Conservation (phyloP, 35 echinoderm and acorn worm species). For the Ptychodera flava region DNA sequence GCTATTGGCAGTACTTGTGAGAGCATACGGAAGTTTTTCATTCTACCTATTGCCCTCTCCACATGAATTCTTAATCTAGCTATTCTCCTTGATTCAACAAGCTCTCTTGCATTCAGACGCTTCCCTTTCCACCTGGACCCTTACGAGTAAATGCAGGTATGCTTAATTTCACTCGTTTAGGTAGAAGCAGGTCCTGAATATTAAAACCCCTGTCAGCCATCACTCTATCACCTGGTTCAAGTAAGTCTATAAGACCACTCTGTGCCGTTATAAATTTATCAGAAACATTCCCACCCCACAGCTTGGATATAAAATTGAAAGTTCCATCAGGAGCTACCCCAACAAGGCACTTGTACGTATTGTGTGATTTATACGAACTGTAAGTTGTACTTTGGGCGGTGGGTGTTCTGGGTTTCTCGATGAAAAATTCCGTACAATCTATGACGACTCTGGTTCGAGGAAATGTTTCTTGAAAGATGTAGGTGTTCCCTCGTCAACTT, state of each 20-base stretch:
- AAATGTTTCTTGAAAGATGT: background rate
- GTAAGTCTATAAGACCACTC: slow-evolving; percentile 7
- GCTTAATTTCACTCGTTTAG: slow-evolving; percentile 7
- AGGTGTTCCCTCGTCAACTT: background rate
- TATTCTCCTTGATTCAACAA: slow-evolving; percentile 19
- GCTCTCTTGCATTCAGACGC: slow-evolving; percentile 31
- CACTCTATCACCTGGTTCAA: slow-evolving; percentile 5
- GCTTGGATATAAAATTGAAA: slow-evolving; percentile 10
- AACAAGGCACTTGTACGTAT: slow-evolving; percentile 5
- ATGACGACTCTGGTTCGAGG: background rate
- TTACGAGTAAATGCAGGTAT: slow-evolving; percentile 36
- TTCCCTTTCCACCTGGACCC: slow-evolving; percentile 40
- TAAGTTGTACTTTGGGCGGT: background rate
- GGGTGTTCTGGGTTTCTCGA: background rate
- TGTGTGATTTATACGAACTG: background rate
- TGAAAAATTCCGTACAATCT: slow-evolving; percentile 8
- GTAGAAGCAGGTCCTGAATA: slow-evolving; percentile 18
- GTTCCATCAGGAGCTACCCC: slow-evolving; percentile 7
- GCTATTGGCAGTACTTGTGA: background rate
- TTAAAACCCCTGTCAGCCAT: slow-evolving; percentile 16
- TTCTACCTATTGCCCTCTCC: slow-evolving; percentile 13
- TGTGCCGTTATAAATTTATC: background rate
- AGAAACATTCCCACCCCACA: slow-evolving; percentile 14
- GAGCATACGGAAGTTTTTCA: slow-evolving; percentile 14
- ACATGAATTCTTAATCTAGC: slow-evolving; percentile 19